Percentiles rank a stretch among this genome's conserved stretches.
Evolutionary conservation across 1,140 invertebrate genomes (phyloP).

Genomic region (Caenorhabditis latens): DNA sequence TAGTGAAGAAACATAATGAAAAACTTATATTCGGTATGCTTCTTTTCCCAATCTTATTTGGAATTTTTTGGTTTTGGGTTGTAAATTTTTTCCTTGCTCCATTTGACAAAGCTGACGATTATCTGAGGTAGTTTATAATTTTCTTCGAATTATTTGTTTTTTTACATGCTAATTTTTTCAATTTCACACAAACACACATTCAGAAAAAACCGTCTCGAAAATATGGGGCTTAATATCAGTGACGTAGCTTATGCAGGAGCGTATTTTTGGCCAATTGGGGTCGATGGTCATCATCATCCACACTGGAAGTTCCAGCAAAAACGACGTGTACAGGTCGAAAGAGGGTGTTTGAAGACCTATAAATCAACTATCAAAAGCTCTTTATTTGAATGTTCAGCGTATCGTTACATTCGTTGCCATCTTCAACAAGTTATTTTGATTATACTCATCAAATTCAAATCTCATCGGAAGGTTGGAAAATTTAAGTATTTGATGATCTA

Average conservation of each 20-base stretch:
- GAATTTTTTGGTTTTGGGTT: not conserved
- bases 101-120: not conserved
- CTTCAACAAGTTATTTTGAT: not conserved
- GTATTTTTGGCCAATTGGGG: constrained; percentile 8
- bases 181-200: not conserved
- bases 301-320: too few species aligned
- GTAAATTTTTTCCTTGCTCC: not conserved
- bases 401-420: not conserved
- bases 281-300: not conserved
- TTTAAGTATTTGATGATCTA: constrained; percentile 6
- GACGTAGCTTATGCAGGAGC: not conserved
- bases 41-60: not conserved
- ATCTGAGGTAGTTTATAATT: not conserved
- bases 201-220: not conserved
- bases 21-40: not conserved
- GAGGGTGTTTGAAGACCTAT: too few species aligned
- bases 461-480: not conserved
- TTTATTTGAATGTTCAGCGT: too few species aligned
- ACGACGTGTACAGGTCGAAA: too few species aligned
- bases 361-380: too few species aligned
- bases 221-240: not conserved
- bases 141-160: too few species aligned
- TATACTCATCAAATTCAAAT: not conserved
- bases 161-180: too few species aligned
- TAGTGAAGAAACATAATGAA: not conserved